Base-by-base conservation (phyloP, 2,113 vertebrate species). In the Megaceryle maxima region DNA sequence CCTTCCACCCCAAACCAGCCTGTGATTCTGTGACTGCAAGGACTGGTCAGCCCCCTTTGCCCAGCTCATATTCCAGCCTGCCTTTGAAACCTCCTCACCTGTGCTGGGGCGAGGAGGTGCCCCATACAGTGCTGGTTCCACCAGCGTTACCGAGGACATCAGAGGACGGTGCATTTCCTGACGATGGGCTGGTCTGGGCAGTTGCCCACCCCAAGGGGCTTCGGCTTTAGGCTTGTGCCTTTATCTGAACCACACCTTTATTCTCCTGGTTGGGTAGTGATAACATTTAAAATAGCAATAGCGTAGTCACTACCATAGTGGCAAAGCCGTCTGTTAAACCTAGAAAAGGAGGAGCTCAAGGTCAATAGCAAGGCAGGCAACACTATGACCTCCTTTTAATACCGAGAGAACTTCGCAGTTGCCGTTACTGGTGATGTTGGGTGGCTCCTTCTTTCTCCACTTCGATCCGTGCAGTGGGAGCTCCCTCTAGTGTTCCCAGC, bases 51-150 rank as follows among this genome's bases (percentile, higher is more conserved):
- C 14, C 31, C 3, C 1, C 25, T 16, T 14, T 16, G 21, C 12
- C 50, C 2, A 0, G 9, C n/a, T 11, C 0, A 0, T 31, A 1
- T 55, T 24, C 19, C 60, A 22, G 24, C 19, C 24, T 57, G 11
- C 29, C 56, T 60, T n/a, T 66, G 64, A 43, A 63, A 68, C 22
- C 41, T 24, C 21, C 22, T 25, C 16, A 3, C 13, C 25, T 28
- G 25, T 3, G 4, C 28, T 18, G 31, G 48, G 66, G 16, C 9
- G 13, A 31, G 16, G 22, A n/a, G 2, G 12, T 8, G 13, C 28
- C 53, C 28, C 3, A 3, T 21, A 21, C 43, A 9, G 17, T 39
- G 41, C 41, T 4, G 16, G 9, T 57, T 59, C 53, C 41, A 53
- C 29, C 11, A 16, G 20, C 21, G 56, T 16, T 19, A 8, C 69